Base-by-base conservation (phyloP, 1,140 invertebrate genomes). In the Cecropterus lyciades region DNA sequence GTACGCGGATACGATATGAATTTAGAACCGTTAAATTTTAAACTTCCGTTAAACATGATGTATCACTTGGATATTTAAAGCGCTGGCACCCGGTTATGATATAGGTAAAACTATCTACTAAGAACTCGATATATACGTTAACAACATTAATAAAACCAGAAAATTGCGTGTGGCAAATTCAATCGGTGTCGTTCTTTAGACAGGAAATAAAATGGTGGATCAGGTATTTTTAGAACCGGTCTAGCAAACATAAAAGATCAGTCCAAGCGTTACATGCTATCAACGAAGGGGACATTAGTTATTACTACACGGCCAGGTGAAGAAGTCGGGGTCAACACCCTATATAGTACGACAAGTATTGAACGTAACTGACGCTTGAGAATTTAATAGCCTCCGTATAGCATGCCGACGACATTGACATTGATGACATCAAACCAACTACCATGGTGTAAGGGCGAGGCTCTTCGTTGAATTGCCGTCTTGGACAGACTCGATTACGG, bases 321-420 rank as follows among this genome's bases (percentile, higher is more conserved):
- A 72, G 51, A 40, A 55, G 45, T 20, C 43, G 78, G 75, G 84
- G 82, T 84, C 83, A 82, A 77, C 79, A 79, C 57, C 84, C 83
- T 72, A 65, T 48, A 27, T 63, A 71, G 30, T 60, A 67, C 66
- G 72, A 75, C 69, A 82, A 83, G 75, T 87, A 80, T 66, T 69
- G 70, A 70, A 63, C 49, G 67, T 67, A 57, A 69, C 51, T 64
- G 40, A 20, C 16, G 45, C 45, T 46, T 20, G 45, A 46, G 8
- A 20, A 17, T 8, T 17, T 55, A 60, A 15, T 13, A 52, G 51
- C 30, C 66, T 69, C 46, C 63, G 53, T 72, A 65, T 69, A 71
- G 77, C 74, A 64, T 71, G 56, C 64, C 67, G 77, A 75, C 83
- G 85, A 76, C 88, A 91, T 87, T 91, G 88, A 91, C 86, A 91